Conservation (phyloP, 2,113 vertebrate species). For the Ammodytes dubius region DNA sequence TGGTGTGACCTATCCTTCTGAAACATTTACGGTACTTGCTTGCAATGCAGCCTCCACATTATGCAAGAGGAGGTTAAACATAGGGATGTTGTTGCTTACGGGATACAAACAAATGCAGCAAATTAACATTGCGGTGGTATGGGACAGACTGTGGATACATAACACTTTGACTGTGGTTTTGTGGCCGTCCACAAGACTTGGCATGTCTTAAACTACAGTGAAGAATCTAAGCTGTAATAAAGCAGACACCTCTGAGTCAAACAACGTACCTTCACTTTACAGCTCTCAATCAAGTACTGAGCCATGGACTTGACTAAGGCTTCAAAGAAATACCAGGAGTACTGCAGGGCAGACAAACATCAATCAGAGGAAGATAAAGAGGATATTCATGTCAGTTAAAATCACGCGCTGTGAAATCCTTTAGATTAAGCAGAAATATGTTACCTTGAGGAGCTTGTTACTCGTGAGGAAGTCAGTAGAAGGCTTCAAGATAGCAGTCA, state of each 20-base stretch:
- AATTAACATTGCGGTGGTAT: constrained; percentile 53
- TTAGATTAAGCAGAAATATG: constrained; percentile 10
- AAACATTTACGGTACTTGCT: constrained; percentile 16
- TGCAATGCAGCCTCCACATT: constrained; percentile 38
- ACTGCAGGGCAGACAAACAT: constrained; percentile 83
- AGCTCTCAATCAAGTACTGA: constrained; percentile 95
- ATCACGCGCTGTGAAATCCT: constrained; percentile 10
- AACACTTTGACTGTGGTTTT: constrained; percentile 49
- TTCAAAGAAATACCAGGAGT: constrained; percentile 99
- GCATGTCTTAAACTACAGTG: constrained; percentile 41
- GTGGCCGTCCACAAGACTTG: constrained; percentile 58
- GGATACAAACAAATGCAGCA: constrained; percentile 52
- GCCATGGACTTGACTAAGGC: constrained; percentile 98
- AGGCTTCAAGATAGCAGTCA: constrained; percentile 97
- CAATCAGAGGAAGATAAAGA: constrained; percentile 40
- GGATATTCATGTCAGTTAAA: not conserved
- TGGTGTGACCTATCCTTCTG: not conserved
- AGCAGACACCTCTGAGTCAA: constrained; percentile 24
- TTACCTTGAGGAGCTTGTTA: constrained; percentile 98
- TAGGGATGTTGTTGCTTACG: constrained; percentile 62
- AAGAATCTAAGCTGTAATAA: constrained; percentile 27
- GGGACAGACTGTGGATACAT: constrained; percentile 44
- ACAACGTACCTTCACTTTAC: constrained; percentile 91
- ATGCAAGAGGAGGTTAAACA: constrained; percentile 50
- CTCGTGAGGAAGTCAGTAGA: constrained; percentile 98